These are phyloP conservation scores for Muraenolepis orangiensis DNA, from an alignment of 2,797 vertebrate genomes.

Conservation along the genomic window DNA sequence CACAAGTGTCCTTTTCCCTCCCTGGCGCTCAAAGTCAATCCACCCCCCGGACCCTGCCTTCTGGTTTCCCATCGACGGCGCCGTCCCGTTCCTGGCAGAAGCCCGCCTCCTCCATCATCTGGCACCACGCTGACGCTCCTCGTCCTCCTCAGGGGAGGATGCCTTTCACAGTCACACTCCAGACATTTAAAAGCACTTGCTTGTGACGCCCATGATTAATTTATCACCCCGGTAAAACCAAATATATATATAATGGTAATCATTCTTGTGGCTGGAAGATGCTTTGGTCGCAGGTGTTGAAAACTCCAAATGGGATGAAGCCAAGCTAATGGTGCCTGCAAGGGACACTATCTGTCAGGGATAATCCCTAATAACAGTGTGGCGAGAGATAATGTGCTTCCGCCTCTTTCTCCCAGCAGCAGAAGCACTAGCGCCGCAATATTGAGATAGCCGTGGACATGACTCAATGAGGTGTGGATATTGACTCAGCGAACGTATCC, in stretches of 20 bases:
- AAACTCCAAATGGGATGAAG: conserved; percentile 76
- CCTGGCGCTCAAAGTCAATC: conserved; percentile 52
- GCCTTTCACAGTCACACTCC: conserved; percentile 70
- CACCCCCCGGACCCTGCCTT: conserved; percentile 7
- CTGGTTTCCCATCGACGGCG: conserved; percentile 32
- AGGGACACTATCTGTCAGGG: conserved; percentile 74
- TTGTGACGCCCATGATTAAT: conserved; percentile 75
- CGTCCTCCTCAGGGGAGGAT: conserved; percentile 62
- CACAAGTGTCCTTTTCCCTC: conserved; percentile 27
- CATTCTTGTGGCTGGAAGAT: conserved; percentile 70
- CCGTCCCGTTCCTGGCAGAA: conserved; percentile 34
- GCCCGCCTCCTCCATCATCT: conserved; percentile 52
- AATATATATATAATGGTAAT: conserved; percentile 66
- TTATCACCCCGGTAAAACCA: conserved; percentile 53
- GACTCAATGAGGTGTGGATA: conserved; percentile 56
- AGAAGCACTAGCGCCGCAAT: conserved; percentile 43
- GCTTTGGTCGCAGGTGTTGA: conserved; percentile 72
- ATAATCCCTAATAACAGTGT: conserved; percentile 74
- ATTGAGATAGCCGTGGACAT: conserved; percentile 65
- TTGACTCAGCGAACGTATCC: conserved; percentile 51
- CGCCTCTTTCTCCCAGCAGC: conserved; percentile 21
- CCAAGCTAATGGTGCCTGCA: conserved; percentile 77
- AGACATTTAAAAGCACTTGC: conserved; percentile 72
- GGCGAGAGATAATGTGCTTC: conserved; percentile 68
- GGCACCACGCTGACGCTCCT: conserved; percentile 51